phyloP scores from a whole-genome alignment of 2,797 vertebrate species.

The Mastacembelus armatus region DNA sequence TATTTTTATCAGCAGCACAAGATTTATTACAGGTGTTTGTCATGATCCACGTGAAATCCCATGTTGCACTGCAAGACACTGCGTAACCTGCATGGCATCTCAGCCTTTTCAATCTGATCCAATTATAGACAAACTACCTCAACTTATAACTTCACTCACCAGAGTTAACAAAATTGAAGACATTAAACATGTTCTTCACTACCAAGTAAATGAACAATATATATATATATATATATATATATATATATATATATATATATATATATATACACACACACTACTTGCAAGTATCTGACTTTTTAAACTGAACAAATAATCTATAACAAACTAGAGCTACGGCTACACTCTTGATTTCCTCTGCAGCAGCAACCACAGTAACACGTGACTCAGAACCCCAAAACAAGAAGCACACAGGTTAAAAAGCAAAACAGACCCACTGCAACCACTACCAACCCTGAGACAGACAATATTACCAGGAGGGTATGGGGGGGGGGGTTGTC shows the following conservation, averaged over 20 bases:
- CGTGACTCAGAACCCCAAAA: conserved; percentile 58
- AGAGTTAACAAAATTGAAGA: conserved; percentile 12
- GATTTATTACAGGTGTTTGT: conserved; percentile 6
- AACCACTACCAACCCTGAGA: conserved; percentile 73
- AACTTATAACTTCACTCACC: conserved; percentile 1
- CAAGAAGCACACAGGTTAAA: conserved; percentile 77
- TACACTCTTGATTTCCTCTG: conserved; percentile 6
- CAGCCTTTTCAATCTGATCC: background rate
- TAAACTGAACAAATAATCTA: background rate
- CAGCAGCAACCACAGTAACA: conserved; percentile 47
- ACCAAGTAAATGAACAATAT: background rate
- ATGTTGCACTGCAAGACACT: conserved; percentile 4
- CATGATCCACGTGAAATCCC: conserved; percentile 51
- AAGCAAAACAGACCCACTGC: conserved; percentile 77
- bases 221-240: no score
- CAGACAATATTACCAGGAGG: conserved; percentile 73
- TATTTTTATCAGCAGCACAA: background rate
- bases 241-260: no score
- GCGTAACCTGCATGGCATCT: conserved; percentile 50
- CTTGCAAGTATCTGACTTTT: background rate
- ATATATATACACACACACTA: no score
- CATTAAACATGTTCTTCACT: conserved; percentile 3
- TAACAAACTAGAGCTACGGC: background rate
- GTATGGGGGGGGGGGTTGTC: conserved; percentile 36
- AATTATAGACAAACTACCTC: conserved; percentile 1